phyloP scores from a whole-genome alignment of 2,797 vertebrate species.

The Lagorchestes hirsutus region DNA sequence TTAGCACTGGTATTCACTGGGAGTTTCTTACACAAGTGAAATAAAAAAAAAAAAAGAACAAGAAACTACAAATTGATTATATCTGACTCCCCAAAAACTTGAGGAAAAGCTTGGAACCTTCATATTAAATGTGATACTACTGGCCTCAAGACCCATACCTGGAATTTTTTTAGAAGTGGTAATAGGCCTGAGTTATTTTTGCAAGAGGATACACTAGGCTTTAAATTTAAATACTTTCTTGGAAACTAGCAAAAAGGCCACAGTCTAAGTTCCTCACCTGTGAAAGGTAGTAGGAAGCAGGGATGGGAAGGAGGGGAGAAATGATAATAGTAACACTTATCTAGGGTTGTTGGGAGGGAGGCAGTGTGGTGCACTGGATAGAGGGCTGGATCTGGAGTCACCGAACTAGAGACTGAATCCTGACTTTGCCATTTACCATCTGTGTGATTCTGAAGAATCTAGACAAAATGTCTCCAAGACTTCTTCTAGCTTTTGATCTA shows the following conservation, averaged over 20 bases:
- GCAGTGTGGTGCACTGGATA: neutral
- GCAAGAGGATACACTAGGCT: too few species aligned
- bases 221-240: too few species aligned
- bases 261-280: neutral
- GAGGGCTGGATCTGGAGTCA: neutral
- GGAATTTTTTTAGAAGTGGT: slow-evolving; percentile 12
- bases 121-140: slow-evolving; percentile 11
- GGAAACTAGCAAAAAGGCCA: too few species aligned
- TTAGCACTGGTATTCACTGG: neutral
- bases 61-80: neutral
- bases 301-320: neutral
- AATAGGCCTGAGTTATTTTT: neutral
- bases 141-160: neutral
- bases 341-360: neutral
- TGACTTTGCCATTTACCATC: neutral
- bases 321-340: neutral
- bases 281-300: fast-evolving
- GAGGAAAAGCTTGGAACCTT: neutral
- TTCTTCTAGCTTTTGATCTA: neutral
- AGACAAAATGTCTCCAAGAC: neutral
- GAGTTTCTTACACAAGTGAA: neutral
- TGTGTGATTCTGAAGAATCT: neutral
- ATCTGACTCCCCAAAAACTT: neutral
- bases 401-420: neutral
- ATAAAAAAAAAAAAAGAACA: too few species aligned